Conservation (phyloP, 53 echinoderm and acorn worm species). For the Holothuria scabra region DNA sequence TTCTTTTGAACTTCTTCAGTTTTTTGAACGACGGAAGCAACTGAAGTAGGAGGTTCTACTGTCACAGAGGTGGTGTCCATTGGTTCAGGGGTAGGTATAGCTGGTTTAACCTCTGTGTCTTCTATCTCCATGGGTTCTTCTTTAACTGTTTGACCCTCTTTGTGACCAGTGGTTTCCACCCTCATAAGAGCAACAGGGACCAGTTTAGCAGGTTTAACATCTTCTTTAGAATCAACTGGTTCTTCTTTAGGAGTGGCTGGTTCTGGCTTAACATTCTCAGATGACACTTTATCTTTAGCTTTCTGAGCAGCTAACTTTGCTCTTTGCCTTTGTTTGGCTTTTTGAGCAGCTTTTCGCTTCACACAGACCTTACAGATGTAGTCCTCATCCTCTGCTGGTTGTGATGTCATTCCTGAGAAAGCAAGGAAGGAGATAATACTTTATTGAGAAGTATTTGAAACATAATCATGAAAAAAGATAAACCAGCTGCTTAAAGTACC, state of each 20-base stretch:
- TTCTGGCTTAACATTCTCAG: too few species aligned
- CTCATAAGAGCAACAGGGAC: constrained; percentile 40
- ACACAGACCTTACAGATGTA: constrained; percentile 86
- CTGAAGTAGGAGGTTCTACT: too few species aligned
- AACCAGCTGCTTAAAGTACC: neutral
- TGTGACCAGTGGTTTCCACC: neutral
- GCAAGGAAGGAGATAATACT: neutral
- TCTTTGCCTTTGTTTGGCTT: constrained; percentile 57
- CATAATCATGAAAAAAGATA: too few species aligned
- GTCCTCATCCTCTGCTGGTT: constrained; percentile 92
- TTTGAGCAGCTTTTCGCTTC: constrained; percentile 77
- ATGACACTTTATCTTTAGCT: neutral
- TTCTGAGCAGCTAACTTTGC: constrained; percentile 47
- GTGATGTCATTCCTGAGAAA: constrained; percentile 83
- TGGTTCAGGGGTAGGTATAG: neutral
- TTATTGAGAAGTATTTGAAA: neutral
- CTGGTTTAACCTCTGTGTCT: neutral
- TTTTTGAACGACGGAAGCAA: too few species aligned
- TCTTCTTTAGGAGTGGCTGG: neutral
- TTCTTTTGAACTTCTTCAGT: too few species aligned
- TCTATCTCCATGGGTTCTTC: constrained; percentile 18
- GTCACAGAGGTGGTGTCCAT: neutral
- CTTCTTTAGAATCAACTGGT: neutral
- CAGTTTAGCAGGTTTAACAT: neutral
- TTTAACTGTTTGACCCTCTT: neutral